phyloP scores from a whole-genome alignment of 2,888 invertebrate species.

The Heliconius aoede region DNA sequence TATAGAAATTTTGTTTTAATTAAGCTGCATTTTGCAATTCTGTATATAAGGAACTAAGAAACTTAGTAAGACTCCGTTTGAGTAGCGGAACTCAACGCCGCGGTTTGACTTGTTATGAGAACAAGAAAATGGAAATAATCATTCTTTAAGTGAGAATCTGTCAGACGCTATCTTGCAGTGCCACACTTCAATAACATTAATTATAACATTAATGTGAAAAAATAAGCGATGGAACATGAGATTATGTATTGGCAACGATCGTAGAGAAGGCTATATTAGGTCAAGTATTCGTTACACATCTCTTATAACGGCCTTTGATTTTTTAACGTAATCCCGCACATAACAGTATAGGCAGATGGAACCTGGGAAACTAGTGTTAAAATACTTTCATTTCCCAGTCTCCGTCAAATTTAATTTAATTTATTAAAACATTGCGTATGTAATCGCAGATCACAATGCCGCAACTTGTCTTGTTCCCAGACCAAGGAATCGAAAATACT shows the following conservation, averaged over 20 bases:
- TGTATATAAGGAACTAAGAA: too few relatives aligned
- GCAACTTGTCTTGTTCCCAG: too few relatives aligned
- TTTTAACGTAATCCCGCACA: neutral
- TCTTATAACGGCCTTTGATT: constrained; percentile 43
- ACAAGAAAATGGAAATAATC: neutral
- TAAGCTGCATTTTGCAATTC: neutral
- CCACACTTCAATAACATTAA: neutral
- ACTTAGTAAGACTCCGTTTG: neutral
- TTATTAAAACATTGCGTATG: too few relatives aligned
- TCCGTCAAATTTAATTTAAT: too few relatives aligned
- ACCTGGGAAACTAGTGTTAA: too few relatives aligned
- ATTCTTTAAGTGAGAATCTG: too few relatives aligned
- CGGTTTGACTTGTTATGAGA: neutral
- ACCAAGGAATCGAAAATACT: too few relatives aligned
- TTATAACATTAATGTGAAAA: constrained; percentile 16
- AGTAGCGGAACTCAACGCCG: neutral
- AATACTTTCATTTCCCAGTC: too few relatives aligned
- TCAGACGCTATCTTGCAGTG: neutral
- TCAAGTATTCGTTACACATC: constrained; percentile 45
- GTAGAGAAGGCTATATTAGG: constrained; percentile 38
- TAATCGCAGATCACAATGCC: too few relatives aligned
- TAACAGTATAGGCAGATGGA: too few relatives aligned
- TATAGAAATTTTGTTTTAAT: too few relatives aligned
- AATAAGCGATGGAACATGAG: constrained; percentile 6
- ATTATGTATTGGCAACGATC: constrained; percentile 32